Percentiles rank a stretch among this genome's conserved stretches.
phyloP scores from a whole-genome alignment of 2,888 invertebrate genomes.

The Drosophila meridiana region DNA sequence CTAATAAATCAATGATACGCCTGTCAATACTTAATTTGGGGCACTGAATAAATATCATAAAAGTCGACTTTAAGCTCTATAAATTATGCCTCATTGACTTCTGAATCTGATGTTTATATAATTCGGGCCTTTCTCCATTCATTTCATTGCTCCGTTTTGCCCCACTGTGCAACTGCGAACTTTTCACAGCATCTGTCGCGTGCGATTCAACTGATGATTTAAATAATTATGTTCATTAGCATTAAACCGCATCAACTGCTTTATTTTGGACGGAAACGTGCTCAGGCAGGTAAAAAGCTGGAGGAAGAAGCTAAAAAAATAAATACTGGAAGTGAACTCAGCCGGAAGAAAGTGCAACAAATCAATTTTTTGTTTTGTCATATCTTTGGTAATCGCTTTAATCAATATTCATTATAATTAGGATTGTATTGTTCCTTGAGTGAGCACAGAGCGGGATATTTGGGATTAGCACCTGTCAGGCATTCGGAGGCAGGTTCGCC shows the following conservation, averaged over 20 bases:
- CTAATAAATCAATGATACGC: slow-evolving; percentile 26
- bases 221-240: slow-evolving; percentile 35
- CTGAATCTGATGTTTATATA: neutral
- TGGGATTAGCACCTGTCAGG: slow-evolving; percentile 74
- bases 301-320: slow-evolving; percentile 5
- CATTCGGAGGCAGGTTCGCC: slow-evolving; percentile 83
- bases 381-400: slow-evolving; percentile 51
- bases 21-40: slow-evolving; percentile 17
- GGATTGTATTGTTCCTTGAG: slow-evolving; percentile 81
- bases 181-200: slow-evolving; percentile 20
- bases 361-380: slow-evolving; percentile 8
- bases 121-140: slow-evolving; percentile 25
- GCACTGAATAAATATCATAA: slow-evolving; percentile 13
- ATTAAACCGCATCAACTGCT: slow-evolving; percentile 24
- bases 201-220: slow-evolving; percentile 5
- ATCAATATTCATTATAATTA: slow-evolving; percentile 75
- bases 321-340: slow-evolving; percentile 1
- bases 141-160: slow-evolving; percentile 6
- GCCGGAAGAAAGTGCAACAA: slow-evolving; percentile 37
- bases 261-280: slow-evolving; percentile 33
- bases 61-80: slow-evolving; percentile 19
- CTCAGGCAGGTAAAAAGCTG: slow-evolving; percentile 13
- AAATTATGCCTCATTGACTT: slow-evolving; percentile 10
- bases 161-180: slow-evolving; percentile 37
- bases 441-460: slow-evolving; percentile 82